Percentiles rank a stretch among this genome's conserved stretches.
Conservation (phyloP, 2,888 invertebrate genomes). For the Apamea anceps region DNA sequence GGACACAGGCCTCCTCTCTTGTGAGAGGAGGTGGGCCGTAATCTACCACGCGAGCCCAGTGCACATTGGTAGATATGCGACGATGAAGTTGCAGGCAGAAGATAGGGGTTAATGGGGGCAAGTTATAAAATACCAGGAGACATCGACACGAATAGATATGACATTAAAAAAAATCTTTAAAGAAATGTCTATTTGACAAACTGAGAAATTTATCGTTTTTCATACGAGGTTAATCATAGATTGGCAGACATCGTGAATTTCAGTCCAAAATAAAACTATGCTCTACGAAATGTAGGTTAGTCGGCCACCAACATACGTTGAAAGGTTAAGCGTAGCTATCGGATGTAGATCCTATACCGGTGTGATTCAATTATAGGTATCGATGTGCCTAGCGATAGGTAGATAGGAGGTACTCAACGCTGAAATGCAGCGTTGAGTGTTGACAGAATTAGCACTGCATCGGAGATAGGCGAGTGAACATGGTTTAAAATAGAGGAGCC, state of each 20-base stretch:
- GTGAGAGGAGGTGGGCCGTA: no score
- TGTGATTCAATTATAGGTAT: constrained; percentile 53
- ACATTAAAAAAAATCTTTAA: neutral
- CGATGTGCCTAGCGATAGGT: constrained; percentile 14
- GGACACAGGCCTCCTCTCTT: no score
- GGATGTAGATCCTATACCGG: constrained; percentile 15
- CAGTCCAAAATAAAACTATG: neutral
- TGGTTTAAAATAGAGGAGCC: neutral
- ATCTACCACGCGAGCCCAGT: no score
- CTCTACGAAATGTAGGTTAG: constrained; percentile 27
- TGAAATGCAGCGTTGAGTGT: constrained; percentile 46
- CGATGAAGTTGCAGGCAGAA: no score
- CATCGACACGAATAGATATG: neutral
- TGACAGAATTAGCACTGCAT: constrained; percentile 52
- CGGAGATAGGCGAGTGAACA: constrained; percentile 33
- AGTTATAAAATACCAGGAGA: neutral
- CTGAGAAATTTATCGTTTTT: neutral
- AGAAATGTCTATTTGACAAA: no score
- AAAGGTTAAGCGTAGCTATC: constrained; percentile 5
- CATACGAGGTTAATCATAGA: neutral
- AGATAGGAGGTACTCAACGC: constrained; percentile 22
- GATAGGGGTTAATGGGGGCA: no score
- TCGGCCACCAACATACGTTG: neutral
- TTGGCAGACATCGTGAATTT: neutral
- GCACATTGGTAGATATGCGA: no score